Evolutionary conservation across 2,888 invertebrate species (phyloP), one percentile per base, ranked within the genome.

Genomic region (Notodonta ziczac): DNA sequence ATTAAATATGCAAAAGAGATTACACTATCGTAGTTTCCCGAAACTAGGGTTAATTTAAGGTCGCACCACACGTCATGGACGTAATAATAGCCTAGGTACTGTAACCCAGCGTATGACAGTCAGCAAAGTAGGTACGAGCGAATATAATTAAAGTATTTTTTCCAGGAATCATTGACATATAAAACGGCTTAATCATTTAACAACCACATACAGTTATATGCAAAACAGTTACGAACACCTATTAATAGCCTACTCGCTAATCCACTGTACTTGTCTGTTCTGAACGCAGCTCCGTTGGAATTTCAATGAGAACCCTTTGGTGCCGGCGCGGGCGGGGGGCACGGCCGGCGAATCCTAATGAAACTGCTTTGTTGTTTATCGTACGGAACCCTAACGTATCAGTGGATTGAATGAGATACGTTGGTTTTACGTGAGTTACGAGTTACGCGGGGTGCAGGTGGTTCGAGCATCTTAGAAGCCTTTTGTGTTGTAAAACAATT

Each of bases 311-410:
- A 56, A 56, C 44, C 55, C 24, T 54, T 60, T 55, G n/a, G 63
- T 55, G 56, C 56, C 53, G 42, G 51, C 35, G 57, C 61, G 62
- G 24, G 58, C 35, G 57, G 62, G 62, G 24, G 58, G 72, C 62
- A 66, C 70, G 66, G 65, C 58, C 44, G 57, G 55, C 61, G 78
- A 76, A 83, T 83, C 78, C 71, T 80, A 83, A 83, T 82, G 80
- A 83, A 79, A 72, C 77, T 56, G 71, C 73, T 74, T 77, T 77
- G 77, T 82, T 81, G 77, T 80, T 79, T 76, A 80, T 74, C 66
- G 72, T 58, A 46, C 65, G 58, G 59, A 69, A 66, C 69, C 70
- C 64, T 66, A 58, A 76, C 67, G 74, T 74, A 69, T 75, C 71
- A 61, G 67, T 61, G 65, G 58, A 63, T 68, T 57, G 62, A 56